Evolutionary conservation across 2,888 invertebrate species (phyloP), one percentile per base, ranked within the genome.

Genomic region (Cenopis cana): DNA sequence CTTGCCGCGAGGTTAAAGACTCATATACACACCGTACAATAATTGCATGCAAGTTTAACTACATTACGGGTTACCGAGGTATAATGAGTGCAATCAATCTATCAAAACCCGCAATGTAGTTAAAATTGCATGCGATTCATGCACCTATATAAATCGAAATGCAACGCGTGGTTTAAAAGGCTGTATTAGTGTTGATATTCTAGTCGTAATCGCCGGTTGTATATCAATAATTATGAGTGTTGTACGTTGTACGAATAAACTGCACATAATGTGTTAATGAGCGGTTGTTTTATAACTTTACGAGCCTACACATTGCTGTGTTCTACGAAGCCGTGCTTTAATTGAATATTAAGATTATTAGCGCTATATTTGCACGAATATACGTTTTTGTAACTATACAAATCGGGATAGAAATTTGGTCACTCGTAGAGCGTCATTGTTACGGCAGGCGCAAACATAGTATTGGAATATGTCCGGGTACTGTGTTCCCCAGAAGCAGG

Each of bases 221-320:
- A 54, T 54, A 64, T 38, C 24, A 54, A 38, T 64, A 64, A 64
- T 64, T 54, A 64, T 24, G 64, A 54, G 20, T 52, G 64, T 38
- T 38, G 36, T 64, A n/a, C n/a, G 24, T 4, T 24, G 24, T 24
- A 64, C 24, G 38, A 54, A 64, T 18, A 67, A 29, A 50, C 41
- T 60, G 41, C 60, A 41, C 54, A 54, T 54, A 54, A 29, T 41
- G 14, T 29, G 24, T 52, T 59, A 59, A 68, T 68, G 38, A 59
- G 50, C 14, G 50, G 59, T 52, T 24, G 36, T 17, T 60, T 52
- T 54, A 54, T 60, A 54, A 20, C 52, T 64, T 54, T 38, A 60
- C 24, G 41, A 52, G 41, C 52, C 29, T 24, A 41, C 59, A 11
- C 61, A 60, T 11, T 50, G 36, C 33, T 20, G 61, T 36, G 62